A percentile compares a stretch with the other conserved stretches of the same genome.
Evolutionary conservation across 2,113 vertebrate genomes (phyloP).

Genomic region (Pao palembangensis): DNA sequence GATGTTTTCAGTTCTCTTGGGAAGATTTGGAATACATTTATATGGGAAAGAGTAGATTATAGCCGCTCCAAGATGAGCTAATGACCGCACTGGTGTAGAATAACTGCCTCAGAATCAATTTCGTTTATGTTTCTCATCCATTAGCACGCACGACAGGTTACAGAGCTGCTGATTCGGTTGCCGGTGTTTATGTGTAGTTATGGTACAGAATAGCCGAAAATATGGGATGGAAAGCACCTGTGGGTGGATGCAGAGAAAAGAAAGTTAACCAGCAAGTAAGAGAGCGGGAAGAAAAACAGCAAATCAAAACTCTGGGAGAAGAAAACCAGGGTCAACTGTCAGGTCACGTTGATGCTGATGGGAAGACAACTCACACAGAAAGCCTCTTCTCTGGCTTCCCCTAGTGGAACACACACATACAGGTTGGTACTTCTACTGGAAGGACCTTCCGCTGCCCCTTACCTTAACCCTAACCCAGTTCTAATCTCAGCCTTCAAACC

Average conservation of each 20-base stretch:
- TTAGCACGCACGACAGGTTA: conserved; percentile 7
- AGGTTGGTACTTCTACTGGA: background rate
- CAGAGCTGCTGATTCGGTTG: conserved; percentile 8
- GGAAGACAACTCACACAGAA: conserved; percentile 35
- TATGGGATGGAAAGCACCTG: background rate
- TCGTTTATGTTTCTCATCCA: conserved; percentile 16
- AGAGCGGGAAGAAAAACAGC: conserved; percentile 5
- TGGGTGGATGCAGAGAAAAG: background rate
- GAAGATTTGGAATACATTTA: too few species aligned
- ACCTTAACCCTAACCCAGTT: too few species aligned
- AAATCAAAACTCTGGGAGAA: background rate
- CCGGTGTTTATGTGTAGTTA: conserved; percentile 3
- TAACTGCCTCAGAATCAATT: conserved; percentile 16
- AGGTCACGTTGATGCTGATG: conserved; percentile 18
- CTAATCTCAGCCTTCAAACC: too few species aligned
- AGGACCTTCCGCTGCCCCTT: too few species aligned
- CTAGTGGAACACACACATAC: background rate
- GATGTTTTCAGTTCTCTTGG: too few species aligned
- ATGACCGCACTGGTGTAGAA: background rate
- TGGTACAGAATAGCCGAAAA: background rate
- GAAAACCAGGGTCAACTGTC: conserved; percentile 51
- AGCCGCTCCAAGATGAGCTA: background rate
- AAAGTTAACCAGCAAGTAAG: background rate
- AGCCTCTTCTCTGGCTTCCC: conserved; percentile 14
- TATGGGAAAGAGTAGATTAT: too few species aligned